phyloP scores from a whole-genome alignment of 2,888 invertebrate species.

The Lissonota sp. region DNA sequence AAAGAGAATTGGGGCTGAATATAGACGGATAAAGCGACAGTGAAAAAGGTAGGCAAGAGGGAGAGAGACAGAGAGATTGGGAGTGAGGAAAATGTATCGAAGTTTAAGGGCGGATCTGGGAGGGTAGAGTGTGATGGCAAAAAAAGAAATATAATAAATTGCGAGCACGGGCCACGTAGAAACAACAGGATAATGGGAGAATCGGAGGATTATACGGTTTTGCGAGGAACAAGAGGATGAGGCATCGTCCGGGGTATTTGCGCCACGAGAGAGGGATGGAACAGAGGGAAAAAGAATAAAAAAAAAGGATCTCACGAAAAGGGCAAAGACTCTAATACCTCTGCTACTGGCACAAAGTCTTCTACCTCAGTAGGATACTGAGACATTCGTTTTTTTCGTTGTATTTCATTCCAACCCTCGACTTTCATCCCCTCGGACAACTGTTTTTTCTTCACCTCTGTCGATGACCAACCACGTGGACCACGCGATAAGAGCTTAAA shows the following conservation, averaged over 20 bases:
- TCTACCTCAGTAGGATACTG: constrained; percentile 6
- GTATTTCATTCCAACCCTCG: no score
- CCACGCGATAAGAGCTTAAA: neutral
- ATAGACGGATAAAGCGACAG: constrained; percentile 7
- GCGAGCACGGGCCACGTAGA: constrained; percentile 74
- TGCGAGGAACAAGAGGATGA: constrained; percentile 67
- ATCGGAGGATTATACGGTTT: constrained; percentile 77
- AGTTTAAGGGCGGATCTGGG: constrained; percentile 52
- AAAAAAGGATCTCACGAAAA: constrained; percentile 21
- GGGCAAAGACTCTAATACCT: constrained; percentile 7
- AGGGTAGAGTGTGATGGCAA: constrained; percentile 13
- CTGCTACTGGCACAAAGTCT: constrained; percentile 4
- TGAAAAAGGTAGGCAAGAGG: constrained; percentile 12
- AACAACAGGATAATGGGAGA: constrained; percentile 81
- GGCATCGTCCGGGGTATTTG: constrained; percentile 40
- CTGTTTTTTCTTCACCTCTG: neutral
- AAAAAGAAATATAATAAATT: constrained; percentile 76
- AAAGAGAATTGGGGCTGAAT: no score
- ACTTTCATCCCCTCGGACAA: constrained; percentile 5
- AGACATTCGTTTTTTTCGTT: constrained; percentile 1
- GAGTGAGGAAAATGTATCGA: constrained; percentile 33
- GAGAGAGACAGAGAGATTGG: constrained; percentile 9
- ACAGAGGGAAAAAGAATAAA: constrained; percentile 25
- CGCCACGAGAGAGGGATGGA: constrained; percentile 29
- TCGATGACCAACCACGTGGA: neutral